Conservation (phyloP, 2,113 vertebrate species). For the Perognathus longimembris region DNA sequence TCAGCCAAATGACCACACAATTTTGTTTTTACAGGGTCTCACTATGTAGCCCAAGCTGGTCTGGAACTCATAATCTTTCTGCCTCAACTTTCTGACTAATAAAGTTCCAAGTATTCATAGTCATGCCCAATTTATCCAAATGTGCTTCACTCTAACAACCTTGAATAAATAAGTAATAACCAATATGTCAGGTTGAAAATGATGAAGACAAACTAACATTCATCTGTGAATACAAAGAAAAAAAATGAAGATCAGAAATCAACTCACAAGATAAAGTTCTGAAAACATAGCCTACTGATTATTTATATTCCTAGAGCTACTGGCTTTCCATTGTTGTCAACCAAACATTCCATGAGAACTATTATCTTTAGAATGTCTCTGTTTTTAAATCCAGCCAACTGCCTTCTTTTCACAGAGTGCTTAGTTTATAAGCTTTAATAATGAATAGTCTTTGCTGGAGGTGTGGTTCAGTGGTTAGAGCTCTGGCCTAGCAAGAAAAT, state of each 20-base stretch:
- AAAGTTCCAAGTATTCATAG: too few relatives aligned
- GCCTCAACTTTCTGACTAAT: not conserved
- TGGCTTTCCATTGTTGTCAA: not conserved
- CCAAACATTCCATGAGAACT: too few relatives aligned
- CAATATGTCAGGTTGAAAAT: slow-evolving; percentile 13
- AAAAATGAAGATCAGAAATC: not conserved
- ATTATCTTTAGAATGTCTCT: not conserved
- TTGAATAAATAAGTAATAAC: not conserved
- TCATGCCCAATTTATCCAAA: not conserved
- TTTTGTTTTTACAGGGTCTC: not conserved
- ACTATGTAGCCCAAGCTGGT: not conserved
- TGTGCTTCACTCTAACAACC: not conserved
- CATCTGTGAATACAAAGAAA: not conserved
- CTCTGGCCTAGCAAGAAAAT: too few relatives aligned
- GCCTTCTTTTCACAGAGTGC: not conserved
- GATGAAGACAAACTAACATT: not conserved
- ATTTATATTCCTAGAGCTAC: not conserved
- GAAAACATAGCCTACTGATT: not conserved
- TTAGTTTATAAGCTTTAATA: not conserved
- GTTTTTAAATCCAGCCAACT: not conserved
- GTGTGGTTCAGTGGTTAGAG: too few relatives aligned
- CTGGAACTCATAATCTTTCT: not conserved
- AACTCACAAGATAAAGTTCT: not conserved
- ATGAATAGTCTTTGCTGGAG: too few relatives aligned
- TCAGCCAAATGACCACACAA: not conserved